Conservation (phyloP, 2,113 vertebrate species). For the Pedionomus torquatus region DNA sequence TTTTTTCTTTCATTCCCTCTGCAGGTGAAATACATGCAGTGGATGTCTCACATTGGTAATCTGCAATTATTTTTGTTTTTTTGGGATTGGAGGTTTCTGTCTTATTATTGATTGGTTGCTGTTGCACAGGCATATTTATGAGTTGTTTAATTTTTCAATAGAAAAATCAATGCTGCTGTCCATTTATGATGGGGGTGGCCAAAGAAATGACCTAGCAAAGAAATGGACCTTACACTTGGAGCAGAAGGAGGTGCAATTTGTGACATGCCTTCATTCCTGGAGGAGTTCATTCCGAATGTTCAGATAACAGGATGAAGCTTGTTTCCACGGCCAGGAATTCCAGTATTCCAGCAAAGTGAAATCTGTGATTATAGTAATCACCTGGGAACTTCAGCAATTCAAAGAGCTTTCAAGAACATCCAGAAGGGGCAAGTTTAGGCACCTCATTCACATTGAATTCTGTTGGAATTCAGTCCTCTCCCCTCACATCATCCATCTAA, state of each 20-base stretch:
- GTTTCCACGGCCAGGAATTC: neutral
- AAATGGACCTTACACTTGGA: neutral
- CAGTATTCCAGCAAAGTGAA: neutral
- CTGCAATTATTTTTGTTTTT: neutral
- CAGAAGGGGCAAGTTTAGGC: neutral
- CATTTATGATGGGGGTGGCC: neutral
- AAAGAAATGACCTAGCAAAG: neutral
- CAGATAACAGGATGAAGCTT: neutral
- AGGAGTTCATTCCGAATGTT: neutral
- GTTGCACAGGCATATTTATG: neutral
- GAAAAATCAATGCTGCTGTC: neutral
- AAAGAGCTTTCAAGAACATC: neutral
- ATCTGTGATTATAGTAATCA: neutral
- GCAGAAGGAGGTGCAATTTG: neutral
- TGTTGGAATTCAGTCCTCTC: neutral
- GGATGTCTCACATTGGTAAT: neutral
- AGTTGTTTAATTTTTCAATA: neutral
- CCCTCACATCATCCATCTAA: neutral
- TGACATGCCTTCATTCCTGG: neutral
- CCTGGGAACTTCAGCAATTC: neutral
- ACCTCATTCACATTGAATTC: neutral
- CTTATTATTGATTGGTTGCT: neutral
- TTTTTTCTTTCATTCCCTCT: neutral
- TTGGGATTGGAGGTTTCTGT: neutral
- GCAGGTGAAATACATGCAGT: neutral